Evolutionary conservation across 2,797 vertebrate genomes (phyloP).

Genomic region (Manis pentadactyla): DNA sequence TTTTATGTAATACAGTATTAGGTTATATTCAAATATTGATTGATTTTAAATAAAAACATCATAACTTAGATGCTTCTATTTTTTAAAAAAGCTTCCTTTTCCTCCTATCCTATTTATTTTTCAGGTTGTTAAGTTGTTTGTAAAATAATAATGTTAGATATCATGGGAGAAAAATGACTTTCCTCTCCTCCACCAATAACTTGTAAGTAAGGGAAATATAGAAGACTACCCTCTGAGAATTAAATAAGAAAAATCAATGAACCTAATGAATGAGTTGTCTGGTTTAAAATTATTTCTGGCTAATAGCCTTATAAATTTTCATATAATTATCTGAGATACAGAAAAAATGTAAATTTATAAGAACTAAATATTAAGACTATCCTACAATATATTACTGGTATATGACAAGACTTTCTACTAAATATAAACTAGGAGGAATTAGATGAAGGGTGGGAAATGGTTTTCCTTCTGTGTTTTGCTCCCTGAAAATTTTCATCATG

Average conservation of each 20-base stretch:
- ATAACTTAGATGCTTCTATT: neutral
- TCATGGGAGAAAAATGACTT: constrained; percentile 5
- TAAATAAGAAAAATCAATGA: constrained; percentile 51
- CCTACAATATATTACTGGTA: neutral
- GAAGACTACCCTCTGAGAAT: constrained; percentile 19
- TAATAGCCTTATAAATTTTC: neutral
- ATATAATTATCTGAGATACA: neutral
- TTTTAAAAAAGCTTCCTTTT: neutral
- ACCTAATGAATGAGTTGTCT: constrained; percentile 10
- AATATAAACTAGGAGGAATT: neutral
- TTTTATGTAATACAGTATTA: neutral
- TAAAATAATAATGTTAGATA: constrained; percentile 6
- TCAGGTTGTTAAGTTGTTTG: neutral
- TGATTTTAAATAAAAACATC: constrained; percentile 14
- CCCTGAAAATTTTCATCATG: neutral
- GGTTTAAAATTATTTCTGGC: constrained; percentile 50
- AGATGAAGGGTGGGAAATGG: neutral
- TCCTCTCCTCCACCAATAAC: neutral
- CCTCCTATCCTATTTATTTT: neutral
- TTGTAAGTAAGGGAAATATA: constrained; percentile 16
- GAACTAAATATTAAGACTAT: neutral
- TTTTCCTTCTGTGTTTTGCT: neutral
- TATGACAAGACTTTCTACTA: neutral
- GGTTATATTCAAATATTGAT: neutral
- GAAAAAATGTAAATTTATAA: constrained; percentile 29